Conservation (phyloP, 2,888 invertebrate genomes). For the Nycteola revayana region DNA sequence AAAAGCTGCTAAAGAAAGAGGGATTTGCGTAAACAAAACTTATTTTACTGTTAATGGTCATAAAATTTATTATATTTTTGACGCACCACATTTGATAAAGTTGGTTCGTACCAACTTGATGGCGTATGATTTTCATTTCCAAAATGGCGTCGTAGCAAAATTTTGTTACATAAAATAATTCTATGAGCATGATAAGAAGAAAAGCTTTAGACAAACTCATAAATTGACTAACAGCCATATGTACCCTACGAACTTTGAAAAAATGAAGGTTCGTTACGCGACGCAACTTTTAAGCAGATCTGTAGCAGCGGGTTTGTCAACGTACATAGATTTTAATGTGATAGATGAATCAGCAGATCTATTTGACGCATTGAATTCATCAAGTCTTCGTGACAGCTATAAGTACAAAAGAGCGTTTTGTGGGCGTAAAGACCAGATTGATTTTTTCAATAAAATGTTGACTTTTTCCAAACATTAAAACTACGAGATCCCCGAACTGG, state of each 20-base stretch:
- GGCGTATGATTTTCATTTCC: constrained; percentile 30
- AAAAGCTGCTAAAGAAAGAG: constrained; percentile 13
- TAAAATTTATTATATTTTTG: constrained; percentile 38
- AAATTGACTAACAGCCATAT: constrained; percentile 36
- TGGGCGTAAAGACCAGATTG: constrained; percentile 22
- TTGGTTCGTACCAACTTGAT: constrained; percentile 29
- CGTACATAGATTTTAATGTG: constrained; percentile 5
- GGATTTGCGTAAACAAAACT: constrained; percentile 2
- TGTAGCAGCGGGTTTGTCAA: constrained; percentile 28
- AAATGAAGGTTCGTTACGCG: constrained; percentile 28
- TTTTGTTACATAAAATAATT: constrained; percentile 27
- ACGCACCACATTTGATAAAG: constrained; percentile 31
- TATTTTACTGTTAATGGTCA: constrained; percentile 23
- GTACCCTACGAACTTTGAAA: constrained; percentile 30
- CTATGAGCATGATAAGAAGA: constrained; percentile 26
- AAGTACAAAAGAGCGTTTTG: constrained; percentile 12
- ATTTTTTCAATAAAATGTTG: constrained; percentile 5
- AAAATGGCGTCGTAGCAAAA: constrained; percentile 23
- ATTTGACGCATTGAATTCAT: constrained; percentile 3
- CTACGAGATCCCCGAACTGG: constrained; percentile 1
- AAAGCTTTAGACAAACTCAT: constrained; percentile 20
- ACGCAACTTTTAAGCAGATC: constrained; percentile 32
- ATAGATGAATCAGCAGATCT: constrained; percentile 15
- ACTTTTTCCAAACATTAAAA: constrained; percentile 3
- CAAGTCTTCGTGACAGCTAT: background rate